Conservation (phyloP, 2,113 vertebrate species). For the western clawed frog (Xenopus tropicalis) region UCB_Xtro_10.0 CM004444.2:114655001-114655500, state of each 20-base stretch:
- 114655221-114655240: conserved; percentile 80
- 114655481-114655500: no score
- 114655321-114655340: conserved; percentile 3
- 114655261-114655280: conserved; percentile 82
- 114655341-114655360: neutral
- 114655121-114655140: conserved; percentile 86
- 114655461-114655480: no score
- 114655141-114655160: conserved; percentile 98
- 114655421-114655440: no score
- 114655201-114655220: conserved; percentile 91
- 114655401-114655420: no score
- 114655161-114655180: conserved; percentile 95
- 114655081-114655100: no score
- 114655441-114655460: no score
- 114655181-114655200: conserved; percentile 97
- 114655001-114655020: no score
- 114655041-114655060: no score
- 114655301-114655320: conserved; percentile 88
- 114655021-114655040: no score
- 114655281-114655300: conserved; percentile 79
- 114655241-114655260: conserved; percentile 91
- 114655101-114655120: no score
- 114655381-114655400: no score
- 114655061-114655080: no score
- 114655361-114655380: neutral